phyloP scores from a whole-genome alignment of 2,113 vertebrate species.

The Leucopternis melanops region DNA sequence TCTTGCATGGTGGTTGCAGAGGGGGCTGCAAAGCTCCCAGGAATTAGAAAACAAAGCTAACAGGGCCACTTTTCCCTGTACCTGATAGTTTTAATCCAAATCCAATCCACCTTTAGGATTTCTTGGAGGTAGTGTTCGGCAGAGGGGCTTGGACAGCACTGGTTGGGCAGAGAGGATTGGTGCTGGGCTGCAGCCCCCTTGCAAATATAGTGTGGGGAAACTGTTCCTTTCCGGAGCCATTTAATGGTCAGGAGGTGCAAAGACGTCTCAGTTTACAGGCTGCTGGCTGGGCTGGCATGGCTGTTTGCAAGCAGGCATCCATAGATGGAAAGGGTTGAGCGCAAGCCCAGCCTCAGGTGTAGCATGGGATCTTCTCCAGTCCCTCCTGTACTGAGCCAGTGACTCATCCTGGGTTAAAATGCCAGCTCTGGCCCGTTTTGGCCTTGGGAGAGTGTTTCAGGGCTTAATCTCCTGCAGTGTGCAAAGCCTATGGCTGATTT shows the following conservation, averaged over 20 bases:
- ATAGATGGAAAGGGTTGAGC: background rate
- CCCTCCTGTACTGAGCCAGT: background rate
- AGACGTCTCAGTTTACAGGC: background rate
- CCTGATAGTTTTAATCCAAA: background rate
- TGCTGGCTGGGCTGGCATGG: background rate
- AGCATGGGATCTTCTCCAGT: background rate
- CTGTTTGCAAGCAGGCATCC: background rate
- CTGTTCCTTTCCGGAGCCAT: background rate
- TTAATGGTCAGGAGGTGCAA: background rate
- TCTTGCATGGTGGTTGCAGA: background rate
- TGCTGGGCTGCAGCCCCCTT: background rate
- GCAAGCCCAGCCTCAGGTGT: background rate
- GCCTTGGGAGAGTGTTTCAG: background rate
- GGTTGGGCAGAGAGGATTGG: background rate
- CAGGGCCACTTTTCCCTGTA: background rate
- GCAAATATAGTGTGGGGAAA: background rate
- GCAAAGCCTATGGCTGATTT: background rate
- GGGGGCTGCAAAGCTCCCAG: background rate
- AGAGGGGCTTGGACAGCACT: background rate
- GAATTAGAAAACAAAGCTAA: background rate
- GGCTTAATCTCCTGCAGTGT: background rate
- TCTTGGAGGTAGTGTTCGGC: fast-evolving
- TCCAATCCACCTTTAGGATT: background rate
- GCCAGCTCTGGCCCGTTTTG: background rate
- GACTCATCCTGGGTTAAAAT: background rate